phyloP scores from a whole-genome alignment of 1,140 invertebrate species.

The Mycetomoellerius zeteki region DNA sequence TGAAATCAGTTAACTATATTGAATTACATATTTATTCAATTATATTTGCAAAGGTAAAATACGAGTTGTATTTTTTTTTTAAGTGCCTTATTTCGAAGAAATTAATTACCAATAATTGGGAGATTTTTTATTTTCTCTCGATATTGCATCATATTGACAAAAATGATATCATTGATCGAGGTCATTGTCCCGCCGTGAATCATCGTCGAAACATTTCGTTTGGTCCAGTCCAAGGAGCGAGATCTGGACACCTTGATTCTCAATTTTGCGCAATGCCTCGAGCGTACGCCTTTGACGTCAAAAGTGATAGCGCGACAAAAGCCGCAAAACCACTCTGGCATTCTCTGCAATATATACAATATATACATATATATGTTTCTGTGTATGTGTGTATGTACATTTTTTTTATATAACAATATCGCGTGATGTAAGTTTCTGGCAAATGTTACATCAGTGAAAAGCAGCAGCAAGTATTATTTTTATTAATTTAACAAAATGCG shows the following conservation, averaged over 20 bases:
- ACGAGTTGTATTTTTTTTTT: not conserved
- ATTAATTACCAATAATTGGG: not conserved
- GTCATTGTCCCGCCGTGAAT: conserved; percentile 73
- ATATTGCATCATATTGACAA: conserved; percentile 63
- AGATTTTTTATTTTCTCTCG: not conserved
- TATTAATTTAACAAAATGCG: not conserved
- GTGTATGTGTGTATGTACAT: no score
- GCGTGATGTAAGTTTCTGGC: not conserved
- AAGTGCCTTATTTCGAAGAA: not conserved
- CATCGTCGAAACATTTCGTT: conserved; percentile 76
- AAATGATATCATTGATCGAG: conserved; percentile 68
- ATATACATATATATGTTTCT: no score
- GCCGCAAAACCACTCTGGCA: not conserved
- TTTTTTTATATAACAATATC: not conserved
- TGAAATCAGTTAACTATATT: not conserved
- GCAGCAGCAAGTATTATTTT: not conserved
- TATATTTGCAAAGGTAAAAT: not conserved
- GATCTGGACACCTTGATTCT: conserved; percentile 36
- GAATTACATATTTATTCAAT: not conserved
- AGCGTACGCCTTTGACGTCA: conserved; percentile 1
- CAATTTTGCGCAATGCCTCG: conserved; percentile 11
- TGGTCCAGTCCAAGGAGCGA: conserved; percentile 29
- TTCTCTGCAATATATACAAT: not conserved
- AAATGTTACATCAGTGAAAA: not conserved
- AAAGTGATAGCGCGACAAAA: conserved; percentile 9